Evolutionary conservation across 2,113 vertebrate species (phyloP), one percentile per base, ranked within the genome.

Genomic region (Brachyhypopomus gauderio): DNA sequence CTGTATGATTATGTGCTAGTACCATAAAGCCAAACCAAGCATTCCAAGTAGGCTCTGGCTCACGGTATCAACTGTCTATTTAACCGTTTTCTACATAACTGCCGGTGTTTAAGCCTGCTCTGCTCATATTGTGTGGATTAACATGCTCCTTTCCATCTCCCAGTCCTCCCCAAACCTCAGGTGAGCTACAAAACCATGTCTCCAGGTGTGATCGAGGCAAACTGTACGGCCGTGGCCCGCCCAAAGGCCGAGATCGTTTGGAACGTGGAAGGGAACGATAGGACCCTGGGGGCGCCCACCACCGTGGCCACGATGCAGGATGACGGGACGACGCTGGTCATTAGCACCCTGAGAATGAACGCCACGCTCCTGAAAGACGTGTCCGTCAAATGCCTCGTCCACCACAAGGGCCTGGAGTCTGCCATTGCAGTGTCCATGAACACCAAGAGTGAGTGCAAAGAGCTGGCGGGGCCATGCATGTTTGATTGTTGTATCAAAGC

Each of bases 401-500:
- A 94, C 56, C 93, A 94, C 88, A 93, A 89, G 80, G 93, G 92
- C 23, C 91, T 94, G 1, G 93, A 94, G 86, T 89, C 91, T 0
- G 90, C 93, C 0, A 92, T 94, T n/a, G 91, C 91, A 62, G 91
- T 94, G 82, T 92, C 93, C 59, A 92, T 94, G 93, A 94, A 94
- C 90, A 94, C 93, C 23, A 94, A 94, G 83, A 92, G 93, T 94
- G 69, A 92, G 93, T 89, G 22, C 16, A 0, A 55, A 17, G 25
- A 77, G 14, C 6, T 7, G 16, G 36, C 5, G 45, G 45, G 45
- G 9, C 41, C 41, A 30, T 30, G 30, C 30, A 30, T 30, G 30
- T 30, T 30, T 30, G 30, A 30, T 30, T 30, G 30, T 30, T 30
- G 30, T 3, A 30, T 30, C 30, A 30, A 30, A 30, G 30, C 30